Evolutionary conservation across 2,888 invertebrate species (phyloP).

Genomic region (Camponotus fellah): DNA sequence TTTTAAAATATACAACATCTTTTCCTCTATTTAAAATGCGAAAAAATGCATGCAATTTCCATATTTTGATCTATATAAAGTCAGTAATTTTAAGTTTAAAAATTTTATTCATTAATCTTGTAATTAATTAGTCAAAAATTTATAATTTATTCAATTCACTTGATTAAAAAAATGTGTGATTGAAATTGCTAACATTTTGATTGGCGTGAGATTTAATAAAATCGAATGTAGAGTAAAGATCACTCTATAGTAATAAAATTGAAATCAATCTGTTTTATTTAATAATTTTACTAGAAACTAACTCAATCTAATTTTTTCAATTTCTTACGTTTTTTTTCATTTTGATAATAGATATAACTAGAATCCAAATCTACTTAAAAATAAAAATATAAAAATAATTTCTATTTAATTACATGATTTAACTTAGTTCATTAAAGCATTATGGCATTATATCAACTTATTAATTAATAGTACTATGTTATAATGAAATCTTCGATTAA

Average conservation of each 20-base stretch:
- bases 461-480: background rate
- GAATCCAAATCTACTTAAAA: background rate
- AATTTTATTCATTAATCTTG: background rate
- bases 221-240: background rate
- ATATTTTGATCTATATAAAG: slow-evolving; percentile 4
- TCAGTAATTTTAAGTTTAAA: background rate
- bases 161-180: background rate
- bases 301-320: background rate
- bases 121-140: background rate
- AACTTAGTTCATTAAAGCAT: background rate
- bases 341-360: background rate
- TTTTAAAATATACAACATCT: slow-evolving; percentile 14
- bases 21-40: slow-evolving; percentile 3
- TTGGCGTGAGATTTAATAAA: background rate
- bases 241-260: background rate
- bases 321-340: background rate
- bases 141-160: background rate
- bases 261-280: background rate
- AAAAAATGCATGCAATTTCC: background rate
- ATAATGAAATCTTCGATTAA: background rate
- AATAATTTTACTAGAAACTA: background rate
- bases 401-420: background rate
- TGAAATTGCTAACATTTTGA: background rate
- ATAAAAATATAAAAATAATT: background rate
- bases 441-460: background rate